These are phyloP conservation scores for Holothuria scabra DNA, from an alignment of 53 echinoderm and acorn worm genomes.

Conservation along the genomic window DNA sequence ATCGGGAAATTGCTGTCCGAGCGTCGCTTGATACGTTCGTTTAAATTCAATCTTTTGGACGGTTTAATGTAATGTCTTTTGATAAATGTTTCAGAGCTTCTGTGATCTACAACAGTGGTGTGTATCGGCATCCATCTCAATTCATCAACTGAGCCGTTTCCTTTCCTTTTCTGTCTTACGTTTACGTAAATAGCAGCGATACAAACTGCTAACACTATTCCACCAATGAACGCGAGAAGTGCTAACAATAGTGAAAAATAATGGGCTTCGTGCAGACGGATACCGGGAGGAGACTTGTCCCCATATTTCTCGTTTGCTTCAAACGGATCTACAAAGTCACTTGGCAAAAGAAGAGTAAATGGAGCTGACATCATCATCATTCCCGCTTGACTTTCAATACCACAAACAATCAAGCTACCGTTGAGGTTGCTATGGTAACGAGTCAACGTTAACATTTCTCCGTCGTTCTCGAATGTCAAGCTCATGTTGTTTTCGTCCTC, in stretches of 20 bases:
- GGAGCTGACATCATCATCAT: background rate
- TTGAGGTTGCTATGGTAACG: constrained; percentile 39
- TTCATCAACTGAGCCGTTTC: background rate
- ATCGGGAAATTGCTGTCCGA: constrained; percentile 23
- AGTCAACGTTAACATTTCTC: constrained; percentile 32
- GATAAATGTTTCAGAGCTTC: constrained; percentile 23
- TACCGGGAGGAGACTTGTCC: background rate
- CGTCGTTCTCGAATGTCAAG: constrained; percentile 17
- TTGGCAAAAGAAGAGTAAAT: background rate
- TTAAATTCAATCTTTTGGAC: constrained; percentile 19
- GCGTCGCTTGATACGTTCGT: constrained; percentile 20
- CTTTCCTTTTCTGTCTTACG: constrained; percentile 8
- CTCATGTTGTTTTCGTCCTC: constrained; percentile 31
- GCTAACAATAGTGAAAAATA: constrained; percentile 1
- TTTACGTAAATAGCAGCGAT: background rate
- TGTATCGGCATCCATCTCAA: constrained; percentile 49
- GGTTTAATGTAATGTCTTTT: constrained; percentile 40
- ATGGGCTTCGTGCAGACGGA: background rate
- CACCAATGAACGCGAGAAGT: constrained; percentile 27
- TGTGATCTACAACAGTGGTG: constrained; percentile 31
- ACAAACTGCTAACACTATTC: constrained; percentile 19
- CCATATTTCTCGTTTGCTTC: background rate
- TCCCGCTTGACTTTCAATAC: constrained; percentile 3
- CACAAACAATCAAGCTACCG: constrained; percentile 22
- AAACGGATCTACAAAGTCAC: background rate